Evolutionary conservation across 2,113 vertebrate species (phyloP).

Genomic region (Pluvialis apricaria): DNA sequence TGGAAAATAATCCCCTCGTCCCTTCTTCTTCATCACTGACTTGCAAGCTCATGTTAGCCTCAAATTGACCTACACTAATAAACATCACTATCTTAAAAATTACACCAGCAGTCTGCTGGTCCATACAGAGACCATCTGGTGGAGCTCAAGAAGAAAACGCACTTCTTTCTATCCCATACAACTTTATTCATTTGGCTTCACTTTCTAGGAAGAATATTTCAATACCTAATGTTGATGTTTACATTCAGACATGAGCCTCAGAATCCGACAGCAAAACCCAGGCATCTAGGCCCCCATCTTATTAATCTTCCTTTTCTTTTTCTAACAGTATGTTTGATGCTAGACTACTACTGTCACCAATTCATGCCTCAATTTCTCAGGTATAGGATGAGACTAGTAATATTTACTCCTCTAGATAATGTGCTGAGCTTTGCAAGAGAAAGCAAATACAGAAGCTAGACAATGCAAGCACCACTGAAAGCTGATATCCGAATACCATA

Average conservation of each 20-base stretch:
- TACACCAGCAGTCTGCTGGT: neutral
- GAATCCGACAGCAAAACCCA: neutral
- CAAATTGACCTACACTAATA: neutral
- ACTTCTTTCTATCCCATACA: neutral
- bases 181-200: neutral
- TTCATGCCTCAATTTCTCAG: neutral
- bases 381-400: neutral
- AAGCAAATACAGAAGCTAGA: neutral
- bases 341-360: neutral
- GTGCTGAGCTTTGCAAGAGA: neutral
- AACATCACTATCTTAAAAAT: neutral
- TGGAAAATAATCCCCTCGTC: neutral
- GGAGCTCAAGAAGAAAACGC: neutral
- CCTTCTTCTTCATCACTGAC: neutral
- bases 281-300: neutral
- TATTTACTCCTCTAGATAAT: neutral
- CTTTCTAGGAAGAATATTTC: neutral
- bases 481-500: neutral
- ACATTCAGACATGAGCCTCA: neutral
- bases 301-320: neutral
- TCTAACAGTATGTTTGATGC: neutral
- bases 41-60: neutral
- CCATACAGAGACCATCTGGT: neutral
- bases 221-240: neutral
- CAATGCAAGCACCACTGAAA: neutral